Base-by-base conservation (phyloP, 2,888 invertebrate species). In the Metalampra italica region DNA sequence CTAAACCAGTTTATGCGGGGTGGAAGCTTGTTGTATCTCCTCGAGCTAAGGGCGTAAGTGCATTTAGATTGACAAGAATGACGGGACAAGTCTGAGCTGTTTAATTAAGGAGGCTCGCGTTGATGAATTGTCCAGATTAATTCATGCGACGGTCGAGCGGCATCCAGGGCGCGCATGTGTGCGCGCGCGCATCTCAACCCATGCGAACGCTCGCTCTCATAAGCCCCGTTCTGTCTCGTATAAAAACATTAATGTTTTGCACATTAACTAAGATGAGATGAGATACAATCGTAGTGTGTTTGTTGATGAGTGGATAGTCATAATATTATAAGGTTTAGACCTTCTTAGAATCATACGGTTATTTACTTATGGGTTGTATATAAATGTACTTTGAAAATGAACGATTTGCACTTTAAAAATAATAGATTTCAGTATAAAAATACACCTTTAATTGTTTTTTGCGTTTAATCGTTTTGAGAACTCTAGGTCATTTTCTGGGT, bases 91-190 rank as follows among this genome's bases (percentile, higher is more conserved):
- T 42, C 41, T 59, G 55, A 57, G 49, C 64, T 62, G 56, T 71
- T 66, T 75, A 72, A 77, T 80, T 75, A 78, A 57, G 64, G 57
- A 59, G 57, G 56, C 61, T 59, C 56, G 69, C 68, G 76, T 77
- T 82, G 79, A 84, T 82, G 79, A 80, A 80, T 80, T 75, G 71
- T 71, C 69, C 75, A 84, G 79, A 82, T 82, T 81, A 80, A 75
- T 72, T 66, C 64, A 61, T 63, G 82, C 73, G 75, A 79, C 75
- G 83, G 79, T 78, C 71, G 66, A 70, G 64, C 78, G 77, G 82
- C 77, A 87, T 79, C 70, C 79, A 82, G 86, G 86, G 73, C 87
- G 77, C 81, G 81, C 71, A 67, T 82, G 82, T 71, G 71, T 64
- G 64, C 56, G 61, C 68, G 66, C 71, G 65, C 69, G 71, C 51